Base-by-base conservation (phyloP, 2,113 vertebrate species). In the Mus pahari region DNA sequence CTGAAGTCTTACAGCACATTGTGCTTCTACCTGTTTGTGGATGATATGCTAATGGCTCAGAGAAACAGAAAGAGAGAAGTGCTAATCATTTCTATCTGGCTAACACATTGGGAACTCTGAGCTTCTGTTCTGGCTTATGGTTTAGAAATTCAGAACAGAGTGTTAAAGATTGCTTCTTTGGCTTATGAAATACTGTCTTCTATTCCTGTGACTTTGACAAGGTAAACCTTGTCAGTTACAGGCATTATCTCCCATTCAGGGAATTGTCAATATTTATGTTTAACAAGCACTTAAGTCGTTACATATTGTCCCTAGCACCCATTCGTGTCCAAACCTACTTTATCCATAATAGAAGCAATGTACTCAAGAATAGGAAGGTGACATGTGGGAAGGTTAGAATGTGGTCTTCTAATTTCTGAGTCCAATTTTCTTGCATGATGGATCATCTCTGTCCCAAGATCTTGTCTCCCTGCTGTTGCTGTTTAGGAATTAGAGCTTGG, bases 91-190 rank as follows among this genome's bases (percentile, higher is more conserved):
- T 96, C 60, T 60, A n/a, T 74, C 28, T 86, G 11, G 5, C 28
- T 82, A 71, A 31, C 50, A 42, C 58, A 45, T 92, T 36, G 70
- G 39, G 39, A 87, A 53, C 62, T 84, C 78, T 94, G 71, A 92
- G 77, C 60, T 97, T 86, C 66, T 50, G 13, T 79, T 94, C 94
- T 95, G 90, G 53, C 79, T 90, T 60, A 8, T 33, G 50, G 92
- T 36, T 88, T 70, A 66, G 39, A 26, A 91, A 84, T 48, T 55
- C 73, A 84, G 60, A 74, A 66, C 48, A 19, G 9, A 10, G 55
- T 95, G 77, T 68, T 91, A 91, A 92, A 92, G 70, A 82, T 4
- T 24, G 4, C 26, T 84, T 84, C 62, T 71, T 42, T 86, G 36
- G 79, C 70, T 75, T 86, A 22, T 94, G 84, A 96, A 91, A 92